A percentile compares a stretch with the other conserved stretches of the same genome.
These are phyloP conservation scores for Epinephelus coioides DNA, from an alignment of 2,797 vertebrate genomes.

Conservation along the genomic window DNA sequence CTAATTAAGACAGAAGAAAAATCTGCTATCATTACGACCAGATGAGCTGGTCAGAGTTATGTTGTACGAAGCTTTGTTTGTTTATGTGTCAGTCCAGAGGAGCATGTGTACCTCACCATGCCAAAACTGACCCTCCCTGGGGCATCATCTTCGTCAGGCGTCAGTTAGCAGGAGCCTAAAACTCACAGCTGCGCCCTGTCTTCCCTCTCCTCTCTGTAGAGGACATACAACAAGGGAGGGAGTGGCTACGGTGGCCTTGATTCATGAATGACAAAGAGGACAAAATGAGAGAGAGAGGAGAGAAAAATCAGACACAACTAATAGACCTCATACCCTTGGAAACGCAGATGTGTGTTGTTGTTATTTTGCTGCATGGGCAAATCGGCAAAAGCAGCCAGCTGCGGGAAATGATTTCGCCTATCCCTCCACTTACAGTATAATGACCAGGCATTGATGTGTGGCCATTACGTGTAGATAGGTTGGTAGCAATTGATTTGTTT, in stretches of 20 bases:
- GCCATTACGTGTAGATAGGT: constrained; percentile 46
- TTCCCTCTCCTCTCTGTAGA: constrained; percentile 65
- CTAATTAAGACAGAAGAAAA: constrained; percentile 55
- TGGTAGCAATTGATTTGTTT: constrained; percentile 72
- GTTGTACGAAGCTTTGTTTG: constrained; percentile 47
- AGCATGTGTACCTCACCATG: constrained; percentile 55
- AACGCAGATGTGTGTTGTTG: constrained; percentile 62
- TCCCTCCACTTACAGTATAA: constrained; percentile 24
- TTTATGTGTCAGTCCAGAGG: constrained; percentile 56
- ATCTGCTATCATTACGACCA: constrained; percentile 46
- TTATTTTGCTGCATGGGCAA: constrained; percentile 69
- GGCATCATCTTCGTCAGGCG: constrained; percentile 67
- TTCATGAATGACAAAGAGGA: constrained; percentile 86
- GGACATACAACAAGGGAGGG: constrained; percentile 72
- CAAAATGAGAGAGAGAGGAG: constrained; percentile 57
- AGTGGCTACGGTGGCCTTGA: constrained; percentile 77
- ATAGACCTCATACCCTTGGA: constrained; percentile 63
- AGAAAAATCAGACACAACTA: constrained; percentile 54
- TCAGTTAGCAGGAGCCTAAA: constrained; percentile 76
- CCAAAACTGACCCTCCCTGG: constrained; percentile 74
- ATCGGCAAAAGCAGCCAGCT: constrained; percentile 49
- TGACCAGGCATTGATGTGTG: constrained; percentile 25
- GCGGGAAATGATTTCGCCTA: constrained; percentile 34
- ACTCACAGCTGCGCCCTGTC: constrained; percentile 77
- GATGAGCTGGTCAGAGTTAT: constrained; percentile 45